Conservation (phyloP, 1,140 invertebrate genomes). For the Drosophila kepulauana region DNA sequence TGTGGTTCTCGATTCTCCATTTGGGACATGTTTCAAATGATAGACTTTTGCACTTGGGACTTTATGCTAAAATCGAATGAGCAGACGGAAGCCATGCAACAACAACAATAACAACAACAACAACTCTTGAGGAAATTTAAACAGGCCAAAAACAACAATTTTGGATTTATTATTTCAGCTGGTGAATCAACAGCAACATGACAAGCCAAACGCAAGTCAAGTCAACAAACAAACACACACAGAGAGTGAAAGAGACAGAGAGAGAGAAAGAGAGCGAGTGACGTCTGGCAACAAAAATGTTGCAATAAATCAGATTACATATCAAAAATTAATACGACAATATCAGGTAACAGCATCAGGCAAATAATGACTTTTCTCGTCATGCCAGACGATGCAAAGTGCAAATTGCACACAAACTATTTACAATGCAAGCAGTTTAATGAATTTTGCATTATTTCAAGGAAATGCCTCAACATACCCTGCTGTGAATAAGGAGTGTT, state of each 20-base stretch:
- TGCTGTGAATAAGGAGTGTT: neutral
- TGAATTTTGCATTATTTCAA: slow-evolving; percentile 38
- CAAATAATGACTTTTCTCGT: slow-evolving; percentile 45
- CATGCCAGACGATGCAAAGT: neutral
- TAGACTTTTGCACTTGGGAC: slow-evolving; percentile 47
- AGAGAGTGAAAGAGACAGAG: neutral
- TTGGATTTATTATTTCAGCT: slow-evolving; percentile 61
- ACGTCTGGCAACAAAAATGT: slow-evolving; percentile 55
- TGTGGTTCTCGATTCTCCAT: slow-evolving; percentile 23
- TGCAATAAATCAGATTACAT: slow-evolving; percentile 58
- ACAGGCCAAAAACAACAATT: slow-evolving; percentile 21
- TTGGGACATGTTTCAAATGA: slow-evolving; percentile 53
- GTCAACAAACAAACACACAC: slow-evolving; percentile 45
- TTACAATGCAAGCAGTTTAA: slow-evolving; percentile 24
- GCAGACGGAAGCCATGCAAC: slow-evolving; percentile 28
- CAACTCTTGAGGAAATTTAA: slow-evolving; percentile 14
- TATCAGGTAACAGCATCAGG: slow-evolving; percentile 40
- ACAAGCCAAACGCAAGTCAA: slow-evolving; percentile 50
- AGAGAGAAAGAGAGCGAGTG: neutral
- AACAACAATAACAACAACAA: slow-evolving; percentile 19
- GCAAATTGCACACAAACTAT: slow-evolving; percentile 14
- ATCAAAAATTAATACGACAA: slow-evolving; percentile 56
- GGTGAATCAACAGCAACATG: slow-evolving; percentile 50
- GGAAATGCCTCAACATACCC: slow-evolving; percentile 21
- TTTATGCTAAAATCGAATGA: slow-evolving; percentile 53